These are phyloP conservation scores for Semnornis frantzii DNA, from an alignment of 2,113 vertebrate genomes.

Conservation along the genomic window DNA sequence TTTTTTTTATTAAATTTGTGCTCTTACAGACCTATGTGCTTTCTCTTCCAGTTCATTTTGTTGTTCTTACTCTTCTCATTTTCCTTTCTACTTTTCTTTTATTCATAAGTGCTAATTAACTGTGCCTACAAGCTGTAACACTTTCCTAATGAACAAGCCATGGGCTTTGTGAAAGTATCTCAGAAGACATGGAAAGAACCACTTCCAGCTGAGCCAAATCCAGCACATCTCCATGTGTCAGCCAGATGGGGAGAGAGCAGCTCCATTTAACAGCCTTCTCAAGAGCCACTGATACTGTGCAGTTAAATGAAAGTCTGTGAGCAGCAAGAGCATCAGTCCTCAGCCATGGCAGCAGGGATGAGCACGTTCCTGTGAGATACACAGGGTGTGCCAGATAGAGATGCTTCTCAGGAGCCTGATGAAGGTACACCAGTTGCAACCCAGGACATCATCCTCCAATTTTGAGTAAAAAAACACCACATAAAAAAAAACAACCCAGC, in stretches of 20 bases:
- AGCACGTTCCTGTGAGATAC: background rate
- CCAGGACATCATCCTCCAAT: accelerated
- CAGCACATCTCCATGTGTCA: background rate
- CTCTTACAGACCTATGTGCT: background rate
- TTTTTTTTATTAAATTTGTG: background rate
- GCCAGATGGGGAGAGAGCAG: background rate
- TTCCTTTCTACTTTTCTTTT: slow-evolving; percentile 6
- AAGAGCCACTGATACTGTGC: background rate
- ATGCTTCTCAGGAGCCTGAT: background rate
- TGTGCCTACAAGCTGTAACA: background rate
- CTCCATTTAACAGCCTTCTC: background rate
- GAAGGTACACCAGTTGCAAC: accelerated
- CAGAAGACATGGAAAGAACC: background rate
- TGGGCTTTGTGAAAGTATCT: background rate
- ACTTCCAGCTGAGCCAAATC: background rate
- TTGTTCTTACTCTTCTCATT: background rate
- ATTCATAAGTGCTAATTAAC: slow-evolving; percentile 54
- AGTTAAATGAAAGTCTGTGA: slow-evolving; percentile 1
- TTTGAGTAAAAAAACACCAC: background rate
- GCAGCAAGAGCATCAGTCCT: background rate
- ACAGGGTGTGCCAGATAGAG: background rate
- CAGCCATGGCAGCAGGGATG: background rate
- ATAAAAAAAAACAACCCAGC: background rate
- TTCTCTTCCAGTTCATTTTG: background rate
- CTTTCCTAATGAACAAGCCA: slow-evolving; percentile 18